These are phyloP conservation scores for Papilio aristodemus DNA, from an alignment of 1,140 invertebrate species.

Conservation along the genomic window DNA sequence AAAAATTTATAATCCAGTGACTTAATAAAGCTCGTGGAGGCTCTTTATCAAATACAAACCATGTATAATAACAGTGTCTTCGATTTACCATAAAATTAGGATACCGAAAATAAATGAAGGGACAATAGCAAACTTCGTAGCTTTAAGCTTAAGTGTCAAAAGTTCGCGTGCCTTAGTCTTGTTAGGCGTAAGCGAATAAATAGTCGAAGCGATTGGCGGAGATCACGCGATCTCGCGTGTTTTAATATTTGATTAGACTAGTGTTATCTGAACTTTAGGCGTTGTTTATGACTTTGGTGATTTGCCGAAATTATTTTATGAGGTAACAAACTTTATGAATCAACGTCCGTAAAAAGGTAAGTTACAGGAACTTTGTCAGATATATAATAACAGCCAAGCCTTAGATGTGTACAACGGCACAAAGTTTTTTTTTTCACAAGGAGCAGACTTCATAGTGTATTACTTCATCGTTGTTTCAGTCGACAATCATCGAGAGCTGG, in stretches of 20 bases:
- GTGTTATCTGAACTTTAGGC: conserved; percentile 28
- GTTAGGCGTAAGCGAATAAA: conserved; percentile 37
- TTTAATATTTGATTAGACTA: conserved; percentile 41
- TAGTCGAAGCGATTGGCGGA: conserved; percentile 5
- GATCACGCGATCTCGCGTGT: conserved; percentile 40
- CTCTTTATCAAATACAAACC: too few relatives aligned
- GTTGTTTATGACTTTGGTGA: conserved; percentile 27
- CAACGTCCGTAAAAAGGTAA: not conserved
- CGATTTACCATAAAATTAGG: too few relatives aligned
- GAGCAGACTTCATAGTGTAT: too few relatives aligned
- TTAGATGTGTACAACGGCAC: not conserved
- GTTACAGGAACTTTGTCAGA: not conserved
- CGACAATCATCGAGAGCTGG: too few relatives aligned
- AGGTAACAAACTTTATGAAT: conserved; percentile 1
- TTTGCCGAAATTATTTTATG: conserved; percentile 16
- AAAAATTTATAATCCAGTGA: too few relatives aligned
- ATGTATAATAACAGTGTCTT: too few relatives aligned
- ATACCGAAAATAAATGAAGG: not conserved
- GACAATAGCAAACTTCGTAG: conserved; percentile 9
- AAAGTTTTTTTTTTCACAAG: too few relatives aligned
- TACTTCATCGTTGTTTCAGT: too few relatives aligned
- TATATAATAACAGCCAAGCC: not conserved
- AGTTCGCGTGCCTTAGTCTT: conserved; percentile 39
- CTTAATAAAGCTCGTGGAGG: too few relatives aligned
- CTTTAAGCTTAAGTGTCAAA: conserved; percentile 28